These are phyloP conservation scores for Sclerodermus sp. DNA, from an alignment of 2,888 invertebrate genomes.

Conservation along the genomic window DNA sequence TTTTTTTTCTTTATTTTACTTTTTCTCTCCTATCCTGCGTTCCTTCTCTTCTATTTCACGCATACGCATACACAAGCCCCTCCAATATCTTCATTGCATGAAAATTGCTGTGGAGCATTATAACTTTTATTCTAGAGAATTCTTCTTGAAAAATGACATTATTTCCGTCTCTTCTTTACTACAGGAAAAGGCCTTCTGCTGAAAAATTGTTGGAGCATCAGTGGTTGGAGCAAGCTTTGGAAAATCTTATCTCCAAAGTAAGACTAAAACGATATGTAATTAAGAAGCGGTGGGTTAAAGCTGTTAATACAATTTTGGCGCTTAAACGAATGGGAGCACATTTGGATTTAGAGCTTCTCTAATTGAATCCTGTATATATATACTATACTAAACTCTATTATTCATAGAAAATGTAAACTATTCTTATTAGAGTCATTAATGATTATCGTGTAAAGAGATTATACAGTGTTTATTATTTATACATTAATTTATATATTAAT, in stretches of 20 bases:
- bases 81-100: too few species aligned
- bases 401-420: too few species aligned
- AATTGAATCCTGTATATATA: background rate
- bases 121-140: too few species aligned
- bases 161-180: too few species aligned
- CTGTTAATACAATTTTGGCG: constrained; percentile 85
- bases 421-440: too few species aligned
- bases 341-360: constrained; percentile 63
- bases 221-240: constrained; percentile 73
- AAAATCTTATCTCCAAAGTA: constrained; percentile 73
- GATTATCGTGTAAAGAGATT: too few species aligned
- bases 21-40: background rate
- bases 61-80: background rate
- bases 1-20: background rate
- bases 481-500: too few species aligned
- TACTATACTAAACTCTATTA: too few species aligned
- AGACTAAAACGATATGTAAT: constrained; percentile 86
- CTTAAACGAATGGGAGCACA: constrained; percentile 84
- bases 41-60: background rate
- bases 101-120: too few species aligned
- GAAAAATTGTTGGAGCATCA: constrained; percentile 73
- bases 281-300: constrained; percentile 88
- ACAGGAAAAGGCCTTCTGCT: constrained; percentile 74
- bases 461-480: too few species aligned
- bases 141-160: too few species aligned